phyloP scores from a whole-genome alignment of 1,140 invertebrate species.

The Drosophila virilis region DNA sequence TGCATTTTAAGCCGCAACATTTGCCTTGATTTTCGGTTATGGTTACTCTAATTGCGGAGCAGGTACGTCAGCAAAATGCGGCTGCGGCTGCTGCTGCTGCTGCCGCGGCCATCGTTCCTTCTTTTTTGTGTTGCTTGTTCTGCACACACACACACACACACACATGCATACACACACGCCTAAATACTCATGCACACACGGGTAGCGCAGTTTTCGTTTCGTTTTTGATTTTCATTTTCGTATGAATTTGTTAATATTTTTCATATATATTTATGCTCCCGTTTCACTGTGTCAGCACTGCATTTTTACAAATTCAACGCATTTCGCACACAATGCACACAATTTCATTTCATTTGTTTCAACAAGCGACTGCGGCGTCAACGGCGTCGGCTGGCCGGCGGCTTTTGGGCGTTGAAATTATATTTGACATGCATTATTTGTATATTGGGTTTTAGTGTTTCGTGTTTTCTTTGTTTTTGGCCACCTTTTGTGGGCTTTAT shows the following conservation, averaged over 20 bases:
- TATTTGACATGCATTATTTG: conserved; percentile 52
- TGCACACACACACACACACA: conserved; percentile 37
- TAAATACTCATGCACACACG: conserved; percentile 30
- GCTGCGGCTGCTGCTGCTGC: conserved; percentile 25
- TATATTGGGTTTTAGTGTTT: conserved; percentile 3
- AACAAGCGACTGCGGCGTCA: conserved; percentile 29
- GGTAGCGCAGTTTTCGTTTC: conserved; percentile 61
- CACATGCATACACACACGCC: conserved; percentile 17
- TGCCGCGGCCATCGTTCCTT: conserved; percentile 64
- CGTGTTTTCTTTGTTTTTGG: conserved; percentile 14
- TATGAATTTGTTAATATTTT: conserved; percentile 54
- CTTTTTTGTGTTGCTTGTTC: conserved; percentile 51
- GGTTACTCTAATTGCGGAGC: conserved; percentile 65
- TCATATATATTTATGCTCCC: conserved; percentile 61
- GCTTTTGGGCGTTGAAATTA: conserved; percentile 68
- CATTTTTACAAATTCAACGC: conserved; percentile 55
- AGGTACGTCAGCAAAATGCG: conserved; percentile 65
- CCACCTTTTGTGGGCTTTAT: conserved; percentile 1
- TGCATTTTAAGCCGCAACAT: conserved; percentile 61
- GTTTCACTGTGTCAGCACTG: conserved; percentile 68
- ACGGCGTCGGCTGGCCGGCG: conserved; percentile 65
- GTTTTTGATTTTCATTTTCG: conserved; percentile 52
- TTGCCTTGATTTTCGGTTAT: conserved; percentile 50
- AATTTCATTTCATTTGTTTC: conserved; percentile 64
- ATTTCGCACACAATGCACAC: conserved; percentile 43